Evolutionary conservation across 2,113 vertebrate species (phyloP).

Genomic region (Cnemophilus loriae): DNA sequence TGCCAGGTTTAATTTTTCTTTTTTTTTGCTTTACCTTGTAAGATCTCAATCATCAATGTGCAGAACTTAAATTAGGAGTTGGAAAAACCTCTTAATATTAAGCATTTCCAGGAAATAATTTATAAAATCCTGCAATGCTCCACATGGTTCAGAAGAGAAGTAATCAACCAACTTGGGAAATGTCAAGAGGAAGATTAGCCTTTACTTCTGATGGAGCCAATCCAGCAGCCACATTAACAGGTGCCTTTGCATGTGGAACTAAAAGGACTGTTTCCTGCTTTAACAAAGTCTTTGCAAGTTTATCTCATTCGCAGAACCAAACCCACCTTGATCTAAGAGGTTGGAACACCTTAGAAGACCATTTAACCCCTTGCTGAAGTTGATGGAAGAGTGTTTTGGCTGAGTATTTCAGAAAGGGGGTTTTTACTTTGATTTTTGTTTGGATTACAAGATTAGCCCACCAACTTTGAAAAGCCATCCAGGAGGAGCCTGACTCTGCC

Average conservation of each 20-base stretch:
- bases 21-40: not conserved
- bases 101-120: not conserved
- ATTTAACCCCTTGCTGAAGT: not conserved
- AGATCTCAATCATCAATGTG: not conserved
- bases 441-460: not conserved
- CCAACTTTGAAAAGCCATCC: not conserved
- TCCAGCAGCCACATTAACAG: not conserved
- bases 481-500: not conserved
- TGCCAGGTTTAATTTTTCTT: not conserved
- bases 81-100: not conserved
- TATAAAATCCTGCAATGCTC: not conserved
- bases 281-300: not conserved
- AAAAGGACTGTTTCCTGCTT: not conserved
- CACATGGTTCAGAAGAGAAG: not conserved
- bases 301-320: not conserved
- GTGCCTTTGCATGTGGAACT: not conserved
- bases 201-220: slow-evolving; percentile 1
- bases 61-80: not conserved
- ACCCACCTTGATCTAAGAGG: not conserved
- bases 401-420: not conserved
- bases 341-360: not conserved
- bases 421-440: not conserved
- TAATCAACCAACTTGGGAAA: not conserved
- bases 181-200: slow-evolving; percentile 30
- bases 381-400: not conserved